phyloP scores from a whole-genome alignment of 64 coral and sea anemone species.

The Porites lutea region DNA sequence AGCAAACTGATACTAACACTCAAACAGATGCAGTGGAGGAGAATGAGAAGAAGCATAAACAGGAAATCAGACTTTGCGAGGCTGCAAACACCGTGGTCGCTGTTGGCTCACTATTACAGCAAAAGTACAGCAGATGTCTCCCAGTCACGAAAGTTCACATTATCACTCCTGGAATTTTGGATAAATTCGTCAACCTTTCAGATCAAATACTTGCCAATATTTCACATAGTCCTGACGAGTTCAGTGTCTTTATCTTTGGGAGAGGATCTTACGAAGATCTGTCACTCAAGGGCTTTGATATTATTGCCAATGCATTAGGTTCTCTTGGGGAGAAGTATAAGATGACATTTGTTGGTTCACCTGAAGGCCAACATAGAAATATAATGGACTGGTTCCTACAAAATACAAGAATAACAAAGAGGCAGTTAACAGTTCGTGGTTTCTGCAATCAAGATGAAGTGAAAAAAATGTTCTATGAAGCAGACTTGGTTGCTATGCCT shows the following conservation, averaged over 20 bases:
- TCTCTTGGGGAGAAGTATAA: neutral
- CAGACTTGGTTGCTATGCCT: conserved; percentile 24
- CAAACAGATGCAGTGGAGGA: neutral
- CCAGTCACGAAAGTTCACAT: neutral
- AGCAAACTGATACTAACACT: neutral
- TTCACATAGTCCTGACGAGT: neutral
- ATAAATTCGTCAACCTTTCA: conserved; percentile 10
- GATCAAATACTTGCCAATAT: no score
- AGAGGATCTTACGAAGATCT: conserved; percentile 31
- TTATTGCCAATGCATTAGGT: conserved; percentile 20
- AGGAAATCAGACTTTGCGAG: conserved; percentile 4
- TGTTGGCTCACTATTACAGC: conserved; percentile 18
- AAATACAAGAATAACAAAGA: neutral
- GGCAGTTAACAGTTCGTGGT: neutral
- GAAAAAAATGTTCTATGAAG: neutral
- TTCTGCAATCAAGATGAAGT: conserved; percentile 23
- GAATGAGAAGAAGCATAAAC: conserved; percentile 7
- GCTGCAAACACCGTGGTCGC: conserved; percentile 39
- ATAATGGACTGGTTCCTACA: neutral
- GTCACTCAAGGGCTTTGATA: conserved; percentile 43
- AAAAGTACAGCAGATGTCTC: conserved; percentile 23
- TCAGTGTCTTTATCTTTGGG: conserved; percentile 49
- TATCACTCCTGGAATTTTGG: conserved; percentile 41
- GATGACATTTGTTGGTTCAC: conserved; percentile 41
- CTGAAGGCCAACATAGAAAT: neutral